Evolutionary conservation across 2,888 invertebrate species (phyloP), one percentile per base, ranked within the genome.

Genomic region (Dryobotodes eremita): DNA sequence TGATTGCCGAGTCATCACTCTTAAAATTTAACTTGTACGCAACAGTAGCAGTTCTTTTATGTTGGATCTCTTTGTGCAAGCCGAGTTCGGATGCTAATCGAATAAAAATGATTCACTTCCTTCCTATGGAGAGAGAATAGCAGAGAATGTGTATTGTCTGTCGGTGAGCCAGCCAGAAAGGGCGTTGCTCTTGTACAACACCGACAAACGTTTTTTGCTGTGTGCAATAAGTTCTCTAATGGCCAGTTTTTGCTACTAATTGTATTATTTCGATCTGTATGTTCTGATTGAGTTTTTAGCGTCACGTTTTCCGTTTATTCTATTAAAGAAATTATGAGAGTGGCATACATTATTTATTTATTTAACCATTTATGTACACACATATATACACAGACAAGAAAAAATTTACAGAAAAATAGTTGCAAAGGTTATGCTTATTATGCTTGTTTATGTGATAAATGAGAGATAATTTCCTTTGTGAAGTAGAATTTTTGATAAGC

Each of bases 51-150:
- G 78, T 50, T 65, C 75, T 77, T 88, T 92, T 92, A 86, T 91
- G 82, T 73, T 66, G 80, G 73, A 71, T 73, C 78, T 88, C 91
- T 93, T 94, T 94, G 91, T 92, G 89, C 78, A 82, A 79, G 80
- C 89, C 87, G 86, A 81, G 76, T 77, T 80, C 85, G 87, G 87
- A 88, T 89, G 86, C 89, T 95, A 94, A 95, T 94, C 92, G 93
- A 95, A 94, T 94, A 94, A 95, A 93, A 91, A 95, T 95, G 90
- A 94, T 93, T 93, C 92, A 92, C 93, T 95, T 95, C 95, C 94
- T 94, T 94, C 94, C 95, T 94, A 85, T 86, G 88, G 86, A 66
- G 74, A 82, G 84, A 87, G 86, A 88, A 84, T 81, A 73, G 81
- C 86, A 77, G 87, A 89, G 88, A 90, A 90, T 89, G 77, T 70